A percentile compares a stretch with the other conserved stretches of the same genome.
Conservation (phyloP, 2,797 vertebrate genomes). For the Pangasius djambal region DNA sequence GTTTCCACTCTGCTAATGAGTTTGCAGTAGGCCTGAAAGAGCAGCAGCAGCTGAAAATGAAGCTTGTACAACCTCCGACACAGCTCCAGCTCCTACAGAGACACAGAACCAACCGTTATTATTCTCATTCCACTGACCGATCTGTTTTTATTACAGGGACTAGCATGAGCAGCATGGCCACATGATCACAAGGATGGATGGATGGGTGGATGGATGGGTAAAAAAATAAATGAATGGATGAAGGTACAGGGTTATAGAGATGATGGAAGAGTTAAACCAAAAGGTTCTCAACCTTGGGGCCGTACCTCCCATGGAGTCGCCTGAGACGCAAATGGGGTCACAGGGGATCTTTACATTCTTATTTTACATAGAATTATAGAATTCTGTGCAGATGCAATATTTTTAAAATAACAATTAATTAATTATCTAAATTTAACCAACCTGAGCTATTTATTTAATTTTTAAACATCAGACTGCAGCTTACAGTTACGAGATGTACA, state of each 20-base stretch:
- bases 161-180: constrained; percentile 49
- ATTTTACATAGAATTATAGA: too few species aligned
- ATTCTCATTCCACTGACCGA: background rate
- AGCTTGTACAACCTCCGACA: constrained; percentile 95
- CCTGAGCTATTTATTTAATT: background rate
- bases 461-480: background rate
- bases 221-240: constrained; percentile 56
- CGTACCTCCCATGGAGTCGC: background rate
- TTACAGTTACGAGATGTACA: background rate
- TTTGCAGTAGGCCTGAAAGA: constrained; percentile 98
- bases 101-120: constrained; percentile 13
- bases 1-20: constrained; percentile 92
- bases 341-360: background rate
- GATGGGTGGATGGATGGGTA: constrained; percentile 59
- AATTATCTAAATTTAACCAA: background rate
- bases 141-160: constrained; percentile 8
- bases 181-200: constrained; percentile 63
- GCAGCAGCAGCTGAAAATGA: constrained; percentile 96
- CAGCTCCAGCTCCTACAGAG: constrained; percentile 91
- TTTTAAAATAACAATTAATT: background rate
- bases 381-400: background rate
- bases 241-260: constrained; percentile 69
- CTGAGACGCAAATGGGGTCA: background rate
- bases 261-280: constrained; percentile 65
- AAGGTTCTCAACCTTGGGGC: constrained; percentile 11